Evolutionary conservation across 2,797 vertebrate species (phyloP).

Genomic region (Paguma larvata): DNA sequence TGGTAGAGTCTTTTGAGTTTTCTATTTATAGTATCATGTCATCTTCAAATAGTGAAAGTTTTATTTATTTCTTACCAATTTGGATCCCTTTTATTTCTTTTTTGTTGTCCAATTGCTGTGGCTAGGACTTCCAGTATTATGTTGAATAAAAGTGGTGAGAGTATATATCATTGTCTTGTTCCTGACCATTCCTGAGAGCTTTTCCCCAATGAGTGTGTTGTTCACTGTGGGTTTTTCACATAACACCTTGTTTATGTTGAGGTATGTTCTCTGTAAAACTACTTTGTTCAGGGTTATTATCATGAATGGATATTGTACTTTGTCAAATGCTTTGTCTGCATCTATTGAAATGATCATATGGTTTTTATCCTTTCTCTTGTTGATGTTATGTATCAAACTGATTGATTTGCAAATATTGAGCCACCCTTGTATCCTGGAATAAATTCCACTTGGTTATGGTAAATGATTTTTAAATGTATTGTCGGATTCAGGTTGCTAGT

Average conservation of each 20-base stretch:
- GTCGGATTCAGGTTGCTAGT: neutral
- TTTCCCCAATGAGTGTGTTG: neutral
- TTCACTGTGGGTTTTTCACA: neutral
- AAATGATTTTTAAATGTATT: neutral
- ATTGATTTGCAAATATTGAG: neutral
- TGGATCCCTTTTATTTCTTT: neutral
- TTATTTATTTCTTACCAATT: neutral
- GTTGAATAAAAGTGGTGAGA: neutral
- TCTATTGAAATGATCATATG: neutral
- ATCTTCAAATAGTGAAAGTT: neutral
- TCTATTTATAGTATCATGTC: neutral
- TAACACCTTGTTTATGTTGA: neutral
- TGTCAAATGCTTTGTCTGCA: neutral
- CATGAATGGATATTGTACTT: neutral
- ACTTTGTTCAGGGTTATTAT: neutral
- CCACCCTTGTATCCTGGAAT: neutral
- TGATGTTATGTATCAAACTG: neutral
- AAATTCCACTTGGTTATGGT: neutral
- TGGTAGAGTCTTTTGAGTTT: neutral
- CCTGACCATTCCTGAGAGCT: neutral
- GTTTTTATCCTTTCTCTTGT: neutral
- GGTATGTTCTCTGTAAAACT: neutral
- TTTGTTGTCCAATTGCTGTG: neutral
- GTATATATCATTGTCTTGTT: neutral
- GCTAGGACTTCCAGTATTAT: neutral